phyloP scores from a whole-genome alignment of 2,797 vertebrate genomes.

The Hippoglossus hippoglossus region DNA sequence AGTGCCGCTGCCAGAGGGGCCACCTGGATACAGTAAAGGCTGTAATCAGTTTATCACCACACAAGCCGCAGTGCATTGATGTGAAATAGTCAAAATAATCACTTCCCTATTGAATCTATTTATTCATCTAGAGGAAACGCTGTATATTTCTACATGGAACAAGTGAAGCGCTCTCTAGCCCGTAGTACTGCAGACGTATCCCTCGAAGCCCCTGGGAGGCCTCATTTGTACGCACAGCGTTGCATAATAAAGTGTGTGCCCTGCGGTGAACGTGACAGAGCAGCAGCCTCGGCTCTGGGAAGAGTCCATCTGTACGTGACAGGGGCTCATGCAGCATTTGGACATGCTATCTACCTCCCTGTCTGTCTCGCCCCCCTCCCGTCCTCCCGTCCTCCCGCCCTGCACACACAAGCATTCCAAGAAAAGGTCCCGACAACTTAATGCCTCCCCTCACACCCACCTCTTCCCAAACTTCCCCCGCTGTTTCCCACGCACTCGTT shows the following conservation, averaged over 20 bases:
- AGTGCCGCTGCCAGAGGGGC: too few relatives aligned
- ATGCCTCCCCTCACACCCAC: constrained; percentile 34
- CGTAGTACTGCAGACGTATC: constrained; percentile 36
- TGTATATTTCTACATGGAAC: constrained; percentile 5
- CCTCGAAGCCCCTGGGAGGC: constrained; percentile 26
- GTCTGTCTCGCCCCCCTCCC: not conserved
- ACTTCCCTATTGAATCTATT: too few relatives aligned
- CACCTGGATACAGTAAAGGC: too few relatives aligned
- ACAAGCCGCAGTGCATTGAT: too few relatives aligned
- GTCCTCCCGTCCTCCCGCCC: not conserved
- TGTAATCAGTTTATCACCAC: too few relatives aligned
- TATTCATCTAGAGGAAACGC: too few relatives aligned
- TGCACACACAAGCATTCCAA: constrained; percentile 47
- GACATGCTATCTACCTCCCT: constrained; percentile 14
- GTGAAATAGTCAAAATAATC: too few relatives aligned
- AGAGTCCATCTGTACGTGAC: constrained; percentile 70
- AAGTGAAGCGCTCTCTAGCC: constrained; percentile 41
- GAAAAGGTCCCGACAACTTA: constrained; percentile 52
- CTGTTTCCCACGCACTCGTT: constrained; percentile 57
- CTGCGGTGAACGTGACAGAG: constrained; percentile 47
- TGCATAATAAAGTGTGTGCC: constrained; percentile 60
- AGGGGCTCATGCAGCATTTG: constrained; percentile 55
- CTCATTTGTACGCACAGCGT: constrained; percentile 47
- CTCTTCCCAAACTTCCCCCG: not conserved
- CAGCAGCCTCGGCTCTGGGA: constrained; percentile 60